These are phyloP conservation scores for Boloria euphrosyne DNA, from an alignment of 2,888 invertebrate genomes.

Conservation along the genomic window DNA sequence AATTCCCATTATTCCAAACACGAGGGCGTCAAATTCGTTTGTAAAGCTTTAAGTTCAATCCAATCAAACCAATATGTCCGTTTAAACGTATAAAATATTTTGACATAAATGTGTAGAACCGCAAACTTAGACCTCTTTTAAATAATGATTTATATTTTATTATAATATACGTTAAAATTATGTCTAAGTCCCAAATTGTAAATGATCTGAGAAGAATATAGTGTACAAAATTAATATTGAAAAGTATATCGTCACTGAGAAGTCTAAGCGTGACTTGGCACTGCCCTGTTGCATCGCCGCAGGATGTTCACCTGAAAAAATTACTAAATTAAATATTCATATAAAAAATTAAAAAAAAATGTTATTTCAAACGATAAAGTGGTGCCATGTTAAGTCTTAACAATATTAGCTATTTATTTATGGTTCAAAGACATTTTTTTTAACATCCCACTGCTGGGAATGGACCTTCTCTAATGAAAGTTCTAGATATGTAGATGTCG, in stretches of 20 bases:
- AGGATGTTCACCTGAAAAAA: conserved; percentile 67
- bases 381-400: neutral
- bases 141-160: too few relatives aligned
- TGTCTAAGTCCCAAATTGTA: conserved; percentile 53
- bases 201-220: conserved; percentile 26
- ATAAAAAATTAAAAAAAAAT: conserved; percentile 38
- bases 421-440: too few relatives aligned
- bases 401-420: too few relatives aligned
- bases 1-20: conserved; percentile 4
- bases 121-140: too few relatives aligned
- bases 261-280: conserved; percentile 67
- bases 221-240: conserved; percentile 52
- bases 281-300: conserved; percentile 79
- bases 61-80: neutral
- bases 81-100: neutral
- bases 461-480: too few relatives aligned
- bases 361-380: conserved; percentile 5
- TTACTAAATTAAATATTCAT: neutral
- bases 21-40: conserved; percentile 1
- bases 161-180: neutral
- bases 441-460: too few relatives aligned
- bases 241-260: conserved; percentile 57
- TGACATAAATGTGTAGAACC: neutral
- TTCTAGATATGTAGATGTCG: too few relatives aligned
- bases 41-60: conserved; percentile 8